These are phyloP conservation scores for Brachionus rubens DNA, from an alignment of 1,140 invertebrate genomes.

Conservation along the genomic window DNA sequence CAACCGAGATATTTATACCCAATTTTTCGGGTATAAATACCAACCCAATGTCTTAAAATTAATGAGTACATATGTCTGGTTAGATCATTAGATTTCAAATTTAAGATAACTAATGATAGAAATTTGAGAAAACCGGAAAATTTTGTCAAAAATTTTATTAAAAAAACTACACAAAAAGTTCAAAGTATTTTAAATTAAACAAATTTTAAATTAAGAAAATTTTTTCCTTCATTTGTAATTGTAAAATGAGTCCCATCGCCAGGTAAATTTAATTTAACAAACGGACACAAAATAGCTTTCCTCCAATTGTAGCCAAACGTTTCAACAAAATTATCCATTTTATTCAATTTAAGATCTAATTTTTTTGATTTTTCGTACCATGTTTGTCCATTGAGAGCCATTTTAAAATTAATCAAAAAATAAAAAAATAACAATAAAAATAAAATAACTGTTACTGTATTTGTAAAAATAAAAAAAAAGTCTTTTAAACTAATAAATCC, in stretches of 20 bases:
- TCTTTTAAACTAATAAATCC: neutral
- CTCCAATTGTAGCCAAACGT: slow-evolving; percentile 11
- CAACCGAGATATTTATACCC: too few relatives aligned
- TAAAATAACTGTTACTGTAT: slow-evolving; percentile 16
- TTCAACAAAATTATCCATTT: slow-evolving; percentile 12
- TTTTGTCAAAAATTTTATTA: too few relatives aligned
- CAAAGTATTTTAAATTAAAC: neutral
- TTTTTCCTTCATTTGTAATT: neutral
- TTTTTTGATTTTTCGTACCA: slow-evolving; percentile 31
- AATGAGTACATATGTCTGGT: too few relatives aligned
- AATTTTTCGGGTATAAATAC: too few relatives aligned
- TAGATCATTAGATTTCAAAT: too few relatives aligned
- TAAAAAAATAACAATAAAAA: slow-evolving; percentile 41
- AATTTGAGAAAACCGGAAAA: too few relatives aligned
- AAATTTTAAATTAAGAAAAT: neutral
- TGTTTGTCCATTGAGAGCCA: slow-evolving; percentile 27
- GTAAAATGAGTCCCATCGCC: neutral
- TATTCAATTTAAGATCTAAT: neutral
- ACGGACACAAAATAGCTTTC: neutral
- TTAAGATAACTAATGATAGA: too few relatives aligned
- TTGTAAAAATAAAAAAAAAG: slow-evolving; percentile 24
- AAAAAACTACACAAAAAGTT: too few relatives aligned
- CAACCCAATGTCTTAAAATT: too few relatives aligned
- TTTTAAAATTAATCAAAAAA: slow-evolving; percentile 25
- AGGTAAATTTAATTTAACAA: neutral